Evolutionary conservation across 2,797 vertebrate species (phyloP).

Genomic region (Hirundo rustica): DNA sequence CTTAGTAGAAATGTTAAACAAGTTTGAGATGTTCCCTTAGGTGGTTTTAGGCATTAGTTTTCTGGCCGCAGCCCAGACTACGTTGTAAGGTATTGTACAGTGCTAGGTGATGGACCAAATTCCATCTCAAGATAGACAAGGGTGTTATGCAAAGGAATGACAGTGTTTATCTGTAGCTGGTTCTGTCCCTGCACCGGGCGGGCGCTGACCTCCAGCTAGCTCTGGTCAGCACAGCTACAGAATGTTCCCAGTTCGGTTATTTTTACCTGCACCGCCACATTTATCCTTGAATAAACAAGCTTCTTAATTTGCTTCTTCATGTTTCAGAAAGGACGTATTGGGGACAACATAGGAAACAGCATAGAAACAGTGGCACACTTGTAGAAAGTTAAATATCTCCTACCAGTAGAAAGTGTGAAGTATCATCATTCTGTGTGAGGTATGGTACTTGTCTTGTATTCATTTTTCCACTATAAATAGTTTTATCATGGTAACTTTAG

Average conservation of each 20-base stretch:
- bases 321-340: neutral
- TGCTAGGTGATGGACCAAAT: neutral
- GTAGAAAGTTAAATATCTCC: neutral
- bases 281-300: neutral
- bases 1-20: neutral
- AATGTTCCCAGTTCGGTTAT: too few species aligned
- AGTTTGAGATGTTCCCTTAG: neutral
- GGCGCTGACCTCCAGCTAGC: too few species aligned
- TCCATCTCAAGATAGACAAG: neutral
- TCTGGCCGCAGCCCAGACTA: neutral
- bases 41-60: conserved; percentile 14
- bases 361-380: neutral
- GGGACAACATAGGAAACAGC: neutral
- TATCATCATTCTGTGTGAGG: neutral
- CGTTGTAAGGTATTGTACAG: neutral
- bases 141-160: conserved; percentile 16
- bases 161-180: neutral
- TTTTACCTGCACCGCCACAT: too few species aligned
- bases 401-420: neutral
- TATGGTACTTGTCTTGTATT: neutral
- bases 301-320: conserved; percentile 1
- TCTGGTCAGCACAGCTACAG: too few species aligned
- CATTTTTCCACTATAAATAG: neutral
- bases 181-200: too few species aligned
- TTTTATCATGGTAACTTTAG: neutral